Conservation (phyloP, 2,888 invertebrate species). For the Teleiodes luculella region DNA sequence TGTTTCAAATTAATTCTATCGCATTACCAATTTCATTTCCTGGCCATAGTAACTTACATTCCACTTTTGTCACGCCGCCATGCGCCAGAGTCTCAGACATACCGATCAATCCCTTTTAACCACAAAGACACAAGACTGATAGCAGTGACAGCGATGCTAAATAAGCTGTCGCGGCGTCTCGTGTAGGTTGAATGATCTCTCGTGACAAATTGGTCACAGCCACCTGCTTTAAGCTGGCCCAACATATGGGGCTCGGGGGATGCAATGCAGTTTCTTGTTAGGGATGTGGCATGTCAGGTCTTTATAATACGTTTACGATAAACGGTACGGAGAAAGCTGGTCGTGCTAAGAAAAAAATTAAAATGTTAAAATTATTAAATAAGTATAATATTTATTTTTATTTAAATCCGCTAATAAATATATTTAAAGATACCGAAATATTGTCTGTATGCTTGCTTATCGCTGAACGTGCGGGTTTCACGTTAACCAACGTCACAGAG, state of each 20-base stretch:
- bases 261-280: slow-evolving; percentile 1
- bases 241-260: slow-evolving; percentile 40
- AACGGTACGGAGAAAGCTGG: too few relatives aligned
- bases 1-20: too few relatives aligned
- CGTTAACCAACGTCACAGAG: too few relatives aligned
- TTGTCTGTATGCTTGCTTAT: too few relatives aligned
- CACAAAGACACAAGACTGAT: slow-evolving; percentile 4
- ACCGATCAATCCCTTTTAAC: background rate
- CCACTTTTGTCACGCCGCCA: background rate
- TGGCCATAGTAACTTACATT: background rate
- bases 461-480: too few relatives aligned
- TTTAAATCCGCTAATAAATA: too few relatives aligned
- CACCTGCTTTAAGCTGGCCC: slow-evolving; percentile 40
- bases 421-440: too few relatives aligned
- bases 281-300: too few relatives aligned
- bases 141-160: slow-evolving; percentile 3
- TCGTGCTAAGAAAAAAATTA: too few relatives aligned
- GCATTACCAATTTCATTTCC: background rate
- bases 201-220: slow-evolving; percentile 48
- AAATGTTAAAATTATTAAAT: too few relatives aligned
- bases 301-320: too few relatives aligned
- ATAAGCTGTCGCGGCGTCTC: slow-evolving; percentile 14
- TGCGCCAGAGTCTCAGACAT: background rate
- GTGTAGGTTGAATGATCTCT: slow-evolving; percentile 35
- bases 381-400: too few relatives aligned